A percentile compares a stretch with the other conserved stretches of the same genome.
phyloP scores from a whole-genome alignment of 2,888 invertebrate species.

The Pseudanteris insignis region DNA sequence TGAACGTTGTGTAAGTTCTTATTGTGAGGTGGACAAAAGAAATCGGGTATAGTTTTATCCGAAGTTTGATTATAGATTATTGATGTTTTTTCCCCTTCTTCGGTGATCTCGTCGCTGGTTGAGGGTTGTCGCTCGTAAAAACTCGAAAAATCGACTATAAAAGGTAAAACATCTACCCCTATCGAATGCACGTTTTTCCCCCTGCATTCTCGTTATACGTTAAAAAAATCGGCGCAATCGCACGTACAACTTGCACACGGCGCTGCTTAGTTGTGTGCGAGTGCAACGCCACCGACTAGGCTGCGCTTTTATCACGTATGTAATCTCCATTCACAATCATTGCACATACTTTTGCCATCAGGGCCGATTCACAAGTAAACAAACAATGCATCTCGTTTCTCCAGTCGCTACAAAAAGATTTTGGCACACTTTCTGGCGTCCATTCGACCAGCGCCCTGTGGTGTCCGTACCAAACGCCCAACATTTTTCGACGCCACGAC shows the following conservation, averaged over 20 bases:
- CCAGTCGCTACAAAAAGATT: conserved; percentile 54
- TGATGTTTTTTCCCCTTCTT: conserved; percentile 64
- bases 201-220: conserved; percentile 52
- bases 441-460: conserved; percentile 16
- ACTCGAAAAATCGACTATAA: conserved; percentile 65
- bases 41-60: conserved; percentile 65
- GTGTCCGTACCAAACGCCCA: conserved; percentile 16
- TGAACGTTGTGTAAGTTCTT: conserved; percentile 51
- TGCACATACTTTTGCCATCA: conserved; percentile 66
- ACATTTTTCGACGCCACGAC: conserved; percentile 8
- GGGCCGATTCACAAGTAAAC: conserved; percentile 62
- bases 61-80: conserved; percentile 67
- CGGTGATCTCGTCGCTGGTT: conserved; percentile 53
- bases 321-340: conserved; percentile 65
- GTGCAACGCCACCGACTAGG: conserved; percentile 36
- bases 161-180: conserved; percentile 57
- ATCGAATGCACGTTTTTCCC: conserved; percentile 54
- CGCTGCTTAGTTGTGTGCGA: conserved; percentile 33
- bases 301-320: conserved; percentile 61
- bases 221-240: conserved; percentile 49
- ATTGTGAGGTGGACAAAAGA: conserved; percentile 65
- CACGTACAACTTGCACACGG: conserved; percentile 47
- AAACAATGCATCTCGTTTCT: conserved; percentile 58
- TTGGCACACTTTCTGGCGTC: conserved; percentile 51
- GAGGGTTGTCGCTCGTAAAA: conserved; percentile 62